phyloP scores from a whole-genome alignment of 2,888 invertebrate species.

The Willowsia nigromaculata region DNA sequence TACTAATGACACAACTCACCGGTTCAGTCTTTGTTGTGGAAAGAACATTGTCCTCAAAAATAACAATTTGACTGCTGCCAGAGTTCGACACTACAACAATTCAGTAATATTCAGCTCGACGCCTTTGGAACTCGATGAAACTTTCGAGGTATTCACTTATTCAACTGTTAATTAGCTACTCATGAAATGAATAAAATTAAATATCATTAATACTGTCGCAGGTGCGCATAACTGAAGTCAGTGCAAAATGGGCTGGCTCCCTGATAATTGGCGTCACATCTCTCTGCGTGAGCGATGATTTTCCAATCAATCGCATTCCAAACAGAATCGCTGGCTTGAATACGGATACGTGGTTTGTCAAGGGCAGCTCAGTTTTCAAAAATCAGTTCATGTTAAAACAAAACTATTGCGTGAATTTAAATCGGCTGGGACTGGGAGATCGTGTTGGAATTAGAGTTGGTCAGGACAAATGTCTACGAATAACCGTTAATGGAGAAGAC shows the following conservation, averaged over 20 bases:
- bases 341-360: conserved; percentile 79
- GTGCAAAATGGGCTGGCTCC: conserved; percentile 86
- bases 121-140: conserved; percentile 87
- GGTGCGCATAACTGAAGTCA: conserved; percentile 84
- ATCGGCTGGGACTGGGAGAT: conserved; percentile 91
- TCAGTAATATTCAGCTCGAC: conserved; percentile 87
- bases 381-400: conserved; percentile 85
- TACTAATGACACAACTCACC: conserved; percentile 81
- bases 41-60: conserved; percentile 86
- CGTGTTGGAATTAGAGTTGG: conserved; percentile 87
- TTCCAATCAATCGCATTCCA: conserved; percentile 84
- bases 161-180: neutral
- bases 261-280: conserved; percentile 89
- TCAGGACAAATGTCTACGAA: conserved; percentile 84
- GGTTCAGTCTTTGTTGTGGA: conserved; percentile 83
- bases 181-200: neutral
- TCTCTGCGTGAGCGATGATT: conserved; percentile 83
- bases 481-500: conserved; percentile 86
- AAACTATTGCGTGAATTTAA: conserved; percentile 87
- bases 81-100: conserved; percentile 83
- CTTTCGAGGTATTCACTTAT: conserved; percentile 84
- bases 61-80: conserved; percentile 85
- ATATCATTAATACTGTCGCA: conserved; percentile 69
- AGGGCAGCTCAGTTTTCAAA: conserved; percentile 86
- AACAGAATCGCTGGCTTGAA: conserved; percentile 81